phyloP scores from a whole-genome alignment of 1,140 invertebrate species.

The Cheumatopsyche charites region DNA sequence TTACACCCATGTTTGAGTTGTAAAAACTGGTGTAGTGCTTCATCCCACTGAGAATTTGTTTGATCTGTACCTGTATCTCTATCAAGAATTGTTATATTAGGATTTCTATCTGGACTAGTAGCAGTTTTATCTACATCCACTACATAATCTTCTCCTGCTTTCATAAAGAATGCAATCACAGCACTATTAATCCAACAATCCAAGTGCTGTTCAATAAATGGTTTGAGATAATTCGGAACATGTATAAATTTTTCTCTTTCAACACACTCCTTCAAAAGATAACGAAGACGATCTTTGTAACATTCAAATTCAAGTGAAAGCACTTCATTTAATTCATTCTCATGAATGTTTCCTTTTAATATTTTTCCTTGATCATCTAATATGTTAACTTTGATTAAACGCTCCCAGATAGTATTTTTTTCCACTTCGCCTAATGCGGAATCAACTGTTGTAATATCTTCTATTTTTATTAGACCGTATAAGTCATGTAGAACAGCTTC shows the following conservation, averaged over 20 bases:
- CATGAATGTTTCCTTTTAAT: neutral
- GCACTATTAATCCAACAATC: constrained; percentile 50
- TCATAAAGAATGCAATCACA: constrained; percentile 43
- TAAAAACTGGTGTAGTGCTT: constrained; percentile 56
- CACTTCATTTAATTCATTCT: neutral
- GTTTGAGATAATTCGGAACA: constrained; percentile 47
- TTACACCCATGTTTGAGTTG: constrained; percentile 57
- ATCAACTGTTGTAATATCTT: constrained; percentile 19
- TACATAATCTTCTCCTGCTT: constrained; percentile 47
- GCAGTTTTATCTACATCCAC: constrained; percentile 49
- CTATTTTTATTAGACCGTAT: constrained; percentile 35
- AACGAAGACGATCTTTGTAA: neutral
- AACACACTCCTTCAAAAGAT: neutral
- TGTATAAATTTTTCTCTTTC: constrained; percentile 36
- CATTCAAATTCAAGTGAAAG: neutral
- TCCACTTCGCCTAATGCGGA: neutral
- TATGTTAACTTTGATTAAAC: neutral
- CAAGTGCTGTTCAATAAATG: constrained; percentile 46
- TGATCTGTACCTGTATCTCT: constrained; percentile 56
- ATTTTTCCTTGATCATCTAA: constrained; percentile 26
- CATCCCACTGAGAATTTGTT: constrained; percentile 53
- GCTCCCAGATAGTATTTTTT: neutral
- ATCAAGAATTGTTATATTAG: constrained; percentile 52
- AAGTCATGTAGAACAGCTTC: constrained; percentile 46
- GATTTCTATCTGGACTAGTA: constrained; percentile 48